Evolutionary conservation across 2,797 vertebrate genomes (phyloP), one percentile per base, ranked within the genome.

Genomic region (Scleropages formosus): DNA sequence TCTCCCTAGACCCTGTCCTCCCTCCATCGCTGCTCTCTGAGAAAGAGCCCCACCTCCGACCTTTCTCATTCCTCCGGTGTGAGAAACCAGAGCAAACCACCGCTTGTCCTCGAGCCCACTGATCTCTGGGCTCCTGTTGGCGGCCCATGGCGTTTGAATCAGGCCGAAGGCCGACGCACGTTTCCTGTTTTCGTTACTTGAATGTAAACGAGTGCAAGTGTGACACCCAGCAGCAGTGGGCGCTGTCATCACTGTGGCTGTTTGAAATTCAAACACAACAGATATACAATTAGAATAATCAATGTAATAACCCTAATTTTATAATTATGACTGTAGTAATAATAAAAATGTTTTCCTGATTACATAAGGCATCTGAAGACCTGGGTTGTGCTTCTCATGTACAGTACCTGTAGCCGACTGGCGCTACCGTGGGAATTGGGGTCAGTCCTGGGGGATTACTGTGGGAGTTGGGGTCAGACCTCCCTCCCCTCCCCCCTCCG

Each of bases 401-500:
- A 31, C 31, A 31, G 31, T 39, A 6, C 31, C 75, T 81, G 81
- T 83, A 51, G 58, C 74, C 82, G 85, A 77, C 84, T 82, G 75
- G 56, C 76, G 78, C 77, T 47, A 81, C 77, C 22, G 80, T 80
- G 81, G 18, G 39, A 77, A 78, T 74, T 59, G 77, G 74, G 79
- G 68, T 47, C 20, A 22, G n/a, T 73, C 78, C 64, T 66, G 75
- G 74, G 22, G 73, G 77, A 75, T 74, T 76, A 58, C 75, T 26
- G 75, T 75, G 8, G 0, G 24, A 73, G 11, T 31, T 31, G 51
- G 39, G 16, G 61, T 53, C 75, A 79, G 77, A 51, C 63, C 18
- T 13, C 46, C 24, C 15, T 13, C 31, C n/a, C 76, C 84, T 74
- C 77, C 81, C 79, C 49, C 83, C 82, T 79, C 83, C 82, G 91